Evolutionary conservation across 2,797 vertebrate genomes (phyloP).

Genomic region (Chaetophractus vellerosus): DNA sequence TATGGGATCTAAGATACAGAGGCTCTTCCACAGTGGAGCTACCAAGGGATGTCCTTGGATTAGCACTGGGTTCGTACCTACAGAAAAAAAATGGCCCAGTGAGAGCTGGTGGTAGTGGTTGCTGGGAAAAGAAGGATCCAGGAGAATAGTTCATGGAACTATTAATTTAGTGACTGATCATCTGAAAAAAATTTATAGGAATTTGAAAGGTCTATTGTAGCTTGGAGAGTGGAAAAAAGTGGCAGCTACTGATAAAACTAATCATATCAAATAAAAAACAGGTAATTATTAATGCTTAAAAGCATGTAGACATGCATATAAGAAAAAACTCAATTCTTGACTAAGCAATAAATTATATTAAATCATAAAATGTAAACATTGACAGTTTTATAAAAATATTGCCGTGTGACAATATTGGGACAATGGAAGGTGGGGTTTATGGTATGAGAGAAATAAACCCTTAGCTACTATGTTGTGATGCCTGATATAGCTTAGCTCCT

Average conservation of each 20-base stretch:
- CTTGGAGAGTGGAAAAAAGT: not conserved
- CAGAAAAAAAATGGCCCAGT: accelerated
- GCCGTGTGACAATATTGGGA: not conserved
- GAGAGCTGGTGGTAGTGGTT: too few species aligned
- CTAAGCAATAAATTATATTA: not conserved
- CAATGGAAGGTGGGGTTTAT: not conserved
- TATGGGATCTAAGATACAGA: not conserved
- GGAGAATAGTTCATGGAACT: not conserved
- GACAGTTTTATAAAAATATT: not conserved
- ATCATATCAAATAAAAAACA: not conserved
- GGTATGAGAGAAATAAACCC: not conserved
- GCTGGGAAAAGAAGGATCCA: not conserved
- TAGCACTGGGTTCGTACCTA: accelerated
- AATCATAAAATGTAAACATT: not conserved
- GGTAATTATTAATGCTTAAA: not conserved
- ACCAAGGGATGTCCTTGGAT: not conserved
- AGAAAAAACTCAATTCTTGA: not conserved
- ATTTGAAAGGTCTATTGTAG: not conserved
- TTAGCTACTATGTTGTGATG: not conserved
- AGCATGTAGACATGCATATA: not conserved
- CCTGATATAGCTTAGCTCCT: not conserved
- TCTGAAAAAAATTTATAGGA: not conserved
- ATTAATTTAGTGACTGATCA: not conserved
- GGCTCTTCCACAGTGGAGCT: accelerated
- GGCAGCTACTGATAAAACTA: not conserved